phyloP scores from a whole-genome alignment of 2,113 vertebrate genomes.

The Salvelinus fontinalis region DNA sequence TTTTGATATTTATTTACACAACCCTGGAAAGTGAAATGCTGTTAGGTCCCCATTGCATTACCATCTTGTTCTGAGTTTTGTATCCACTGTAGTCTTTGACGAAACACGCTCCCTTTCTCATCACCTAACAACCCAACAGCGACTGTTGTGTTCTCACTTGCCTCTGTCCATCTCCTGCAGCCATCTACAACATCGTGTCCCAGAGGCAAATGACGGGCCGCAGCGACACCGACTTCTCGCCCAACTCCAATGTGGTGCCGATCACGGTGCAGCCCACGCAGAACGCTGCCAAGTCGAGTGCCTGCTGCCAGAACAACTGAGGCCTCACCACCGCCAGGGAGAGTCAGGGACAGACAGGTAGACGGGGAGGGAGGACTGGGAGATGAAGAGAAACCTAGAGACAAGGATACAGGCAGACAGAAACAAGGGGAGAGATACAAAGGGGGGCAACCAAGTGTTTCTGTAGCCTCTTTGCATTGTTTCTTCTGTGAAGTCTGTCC shows the following conservation, averaged over 20 bases:
- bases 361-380: constrained; percentile 9
- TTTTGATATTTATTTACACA: too few species aligned
- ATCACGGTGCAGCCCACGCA: constrained; percentile 86
- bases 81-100: too few species aligned
- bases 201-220: constrained; percentile 83
- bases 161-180: constrained; percentile 60
- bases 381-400: not conserved
- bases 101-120: too few species aligned
- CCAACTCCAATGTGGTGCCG: constrained; percentile 81
- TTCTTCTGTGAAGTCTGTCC: constrained; percentile 16
- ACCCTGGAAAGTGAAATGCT: too few species aligned
- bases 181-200: constrained; percentile 86
- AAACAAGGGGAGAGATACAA: constrained; percentile 37
- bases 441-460: not conserved
- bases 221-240: constrained; percentile 74
- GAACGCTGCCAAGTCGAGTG: constrained; percentile 68
- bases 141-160: not conserved
- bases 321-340: constrained; percentile 45
- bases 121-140: constrained; percentile 33
- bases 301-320: constrained; percentile 89
- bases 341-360: constrained; percentile 31
- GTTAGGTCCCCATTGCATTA: too few species aligned
- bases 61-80: too few species aligned
- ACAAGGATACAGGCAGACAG: constrained; percentile 34
- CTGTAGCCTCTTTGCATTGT: constrained; percentile 14